These are phyloP conservation scores for Gymnothorax reevesii DNA, from an alignment of 2,797 vertebrate species.

Conservation along the genomic window DNA sequence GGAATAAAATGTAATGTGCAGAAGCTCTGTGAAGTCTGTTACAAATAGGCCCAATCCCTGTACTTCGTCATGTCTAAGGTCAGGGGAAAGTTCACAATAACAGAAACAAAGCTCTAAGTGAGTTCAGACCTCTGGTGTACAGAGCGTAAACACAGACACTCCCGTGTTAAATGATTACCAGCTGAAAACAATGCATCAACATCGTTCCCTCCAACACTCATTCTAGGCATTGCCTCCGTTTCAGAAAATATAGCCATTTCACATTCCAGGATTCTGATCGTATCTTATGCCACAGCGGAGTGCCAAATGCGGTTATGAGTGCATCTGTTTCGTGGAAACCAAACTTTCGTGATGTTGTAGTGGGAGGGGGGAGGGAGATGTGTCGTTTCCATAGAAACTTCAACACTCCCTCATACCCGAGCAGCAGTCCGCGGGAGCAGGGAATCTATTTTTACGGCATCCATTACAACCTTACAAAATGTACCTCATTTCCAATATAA, in stretches of 20 bases:
- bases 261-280: background rate
- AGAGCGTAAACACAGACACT: background rate
- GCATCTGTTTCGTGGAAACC: background rate
- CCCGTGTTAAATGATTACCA: background rate
- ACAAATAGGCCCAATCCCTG: background rate
- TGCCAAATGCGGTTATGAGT: background rate
- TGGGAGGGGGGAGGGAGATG: slow-evolving; percentile 14
- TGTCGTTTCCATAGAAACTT: slow-evolving; percentile 30
- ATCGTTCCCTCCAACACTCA: background rate
- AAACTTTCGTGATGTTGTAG: slow-evolving; percentile 21
- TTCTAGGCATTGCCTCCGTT: background rate
- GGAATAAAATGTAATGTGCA: background rate
- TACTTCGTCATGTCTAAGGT: slow-evolving; percentile 10
- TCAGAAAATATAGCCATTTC: background rate
- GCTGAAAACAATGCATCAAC: background rate
- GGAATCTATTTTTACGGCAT: slow-evolving; percentile 7
- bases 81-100: slow-evolving; percentile 12
- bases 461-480: background rate
- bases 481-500: background rate
- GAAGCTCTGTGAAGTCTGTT: background rate
- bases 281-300: background rate
- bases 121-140: background rate
- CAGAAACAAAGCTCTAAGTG: background rate
- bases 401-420: background rate
- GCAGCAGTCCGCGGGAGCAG: background rate